phyloP scores from a whole-genome alignment of 2,113 vertebrate species.

The Zosterops lateralis region DNA sequence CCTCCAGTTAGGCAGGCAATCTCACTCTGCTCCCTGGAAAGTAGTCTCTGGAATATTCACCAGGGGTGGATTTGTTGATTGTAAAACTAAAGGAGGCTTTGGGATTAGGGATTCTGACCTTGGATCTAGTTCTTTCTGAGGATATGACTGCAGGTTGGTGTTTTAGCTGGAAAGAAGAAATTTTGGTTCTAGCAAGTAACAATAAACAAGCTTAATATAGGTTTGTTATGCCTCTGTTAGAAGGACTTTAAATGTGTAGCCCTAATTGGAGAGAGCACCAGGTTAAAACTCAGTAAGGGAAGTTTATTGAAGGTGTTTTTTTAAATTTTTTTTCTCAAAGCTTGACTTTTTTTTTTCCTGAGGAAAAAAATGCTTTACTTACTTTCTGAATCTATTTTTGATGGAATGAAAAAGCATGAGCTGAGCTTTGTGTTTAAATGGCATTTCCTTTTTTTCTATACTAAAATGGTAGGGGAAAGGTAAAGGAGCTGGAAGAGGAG shows the following conservation, averaged over 20 bases:
- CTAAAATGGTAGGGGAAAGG: neutral
- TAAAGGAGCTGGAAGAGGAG: neutral
- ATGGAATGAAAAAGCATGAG: neutral
- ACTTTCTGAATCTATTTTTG: neutral
- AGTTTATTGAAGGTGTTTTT: neutral
- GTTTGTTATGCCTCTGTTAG: neutral
- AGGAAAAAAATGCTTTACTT: neutral
- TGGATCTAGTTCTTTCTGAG: neutral
- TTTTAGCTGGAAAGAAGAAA: neutral
- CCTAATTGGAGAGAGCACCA: neutral
- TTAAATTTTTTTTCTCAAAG: neutral
- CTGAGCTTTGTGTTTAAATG: neutral
- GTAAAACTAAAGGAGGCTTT: slow-evolving; percentile 4
- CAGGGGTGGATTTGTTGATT: neutral
- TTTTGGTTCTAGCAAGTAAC: neutral
- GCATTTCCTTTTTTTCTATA: neutral
- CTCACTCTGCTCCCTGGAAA: neutral
- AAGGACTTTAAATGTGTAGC: neutral
- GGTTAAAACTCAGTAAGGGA: neutral
- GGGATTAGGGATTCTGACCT: neutral
- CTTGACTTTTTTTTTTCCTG: neutral
- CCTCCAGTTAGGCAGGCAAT: neutral
- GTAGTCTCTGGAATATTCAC: neutral
- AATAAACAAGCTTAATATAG: neutral
- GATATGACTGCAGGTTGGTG: neutral